These are phyloP conservation scores for Halcyon malimbica DNA, from an alignment of 2,113 vertebrate species.

Conservation along the genomic window DNA sequence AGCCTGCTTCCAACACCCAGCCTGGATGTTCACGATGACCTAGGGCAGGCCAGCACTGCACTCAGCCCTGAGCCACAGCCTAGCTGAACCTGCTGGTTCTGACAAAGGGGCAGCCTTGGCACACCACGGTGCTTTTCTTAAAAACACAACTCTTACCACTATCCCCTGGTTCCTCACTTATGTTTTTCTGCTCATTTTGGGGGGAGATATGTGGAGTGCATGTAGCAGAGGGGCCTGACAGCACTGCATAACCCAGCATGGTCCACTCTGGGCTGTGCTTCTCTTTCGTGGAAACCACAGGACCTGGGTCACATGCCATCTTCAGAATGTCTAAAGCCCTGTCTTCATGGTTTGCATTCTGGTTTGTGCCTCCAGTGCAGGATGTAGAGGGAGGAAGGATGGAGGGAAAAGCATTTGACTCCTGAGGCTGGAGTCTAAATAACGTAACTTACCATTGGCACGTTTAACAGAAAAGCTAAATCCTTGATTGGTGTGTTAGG, in stretches of 20 bases:
- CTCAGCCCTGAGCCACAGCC: not conserved
- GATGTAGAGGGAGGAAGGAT: not conserved
- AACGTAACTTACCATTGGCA: rapidly evolving
- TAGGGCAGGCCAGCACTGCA: not conserved
- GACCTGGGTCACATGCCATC: not conserved
- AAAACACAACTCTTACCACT: not conserved
- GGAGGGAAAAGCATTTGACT: not conserved
- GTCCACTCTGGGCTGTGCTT: not conserved
- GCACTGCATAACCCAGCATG: not conserved
- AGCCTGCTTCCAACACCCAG: not conserved
- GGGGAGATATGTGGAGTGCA: too few species aligned
- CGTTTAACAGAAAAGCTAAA: rapidly evolving
- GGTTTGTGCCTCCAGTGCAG: not conserved
- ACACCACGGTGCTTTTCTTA: rapidly evolving
- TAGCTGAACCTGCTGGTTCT: not conserved
- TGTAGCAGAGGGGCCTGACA: not conserved
- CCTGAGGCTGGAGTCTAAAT: not conserved
- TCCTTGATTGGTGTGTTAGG: not conserved
- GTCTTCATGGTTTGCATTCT: not conserved
- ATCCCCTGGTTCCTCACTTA: not conserved
- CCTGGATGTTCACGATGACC: not conserved
- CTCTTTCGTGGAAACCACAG: not conserved
- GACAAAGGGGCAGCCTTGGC: not conserved
- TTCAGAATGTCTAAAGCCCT: not conserved
- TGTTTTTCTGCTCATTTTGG: not conserved